Percentiles rank a stretch among this genome's conserved stretches.
Conservation (phyloP, 2,113 vertebrate genomes). For the Andinoacara biseriatus region DNA sequence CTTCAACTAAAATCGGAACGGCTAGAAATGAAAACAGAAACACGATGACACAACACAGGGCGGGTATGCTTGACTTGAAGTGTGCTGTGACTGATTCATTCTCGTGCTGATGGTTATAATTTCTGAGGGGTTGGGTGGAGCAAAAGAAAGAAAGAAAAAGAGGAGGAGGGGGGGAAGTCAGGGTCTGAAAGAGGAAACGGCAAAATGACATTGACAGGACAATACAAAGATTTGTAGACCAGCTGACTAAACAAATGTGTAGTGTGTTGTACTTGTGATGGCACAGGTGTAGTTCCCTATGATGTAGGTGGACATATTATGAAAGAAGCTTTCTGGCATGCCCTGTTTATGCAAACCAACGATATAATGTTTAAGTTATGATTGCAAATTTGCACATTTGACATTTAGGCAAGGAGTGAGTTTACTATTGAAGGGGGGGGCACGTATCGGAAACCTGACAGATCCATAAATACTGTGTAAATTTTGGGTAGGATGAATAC, state of each 20-base stretch:
- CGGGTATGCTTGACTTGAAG: conserved; percentile 59
- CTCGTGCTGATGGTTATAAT: conserved; percentile 69
- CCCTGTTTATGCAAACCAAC: neutral
- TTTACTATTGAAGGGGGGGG: too few relatives aligned
- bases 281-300: neutral
- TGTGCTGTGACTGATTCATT: conserved; percentile 63
- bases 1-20: conserved; percentile 63
- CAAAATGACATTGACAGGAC: conserved; percentile 73
- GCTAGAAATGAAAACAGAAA: conserved; percentile 69
- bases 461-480: too few relatives aligned
- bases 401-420: too few relatives aligned
- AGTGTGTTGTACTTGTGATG: conserved; percentile 22
- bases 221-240: conserved; percentile 62
- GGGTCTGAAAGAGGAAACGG: conserved; percentile 68
- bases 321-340: neutral
- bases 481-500: too few relatives aligned
- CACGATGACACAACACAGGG: conserved; percentile 71
- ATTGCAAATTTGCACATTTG: neutral
- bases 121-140: conserved; percentile 76
- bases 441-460: too few relatives aligned
- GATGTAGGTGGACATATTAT: neutral
- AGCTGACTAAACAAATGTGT: conserved; percentile 21
- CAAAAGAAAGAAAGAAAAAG: conserved; percentile 49
- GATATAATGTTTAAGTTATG: neutral
- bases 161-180: conserved; percentile 11